Conservation (phyloP, 2,888 invertebrate genomes). For the Cerceris rybyensis region DNA sequence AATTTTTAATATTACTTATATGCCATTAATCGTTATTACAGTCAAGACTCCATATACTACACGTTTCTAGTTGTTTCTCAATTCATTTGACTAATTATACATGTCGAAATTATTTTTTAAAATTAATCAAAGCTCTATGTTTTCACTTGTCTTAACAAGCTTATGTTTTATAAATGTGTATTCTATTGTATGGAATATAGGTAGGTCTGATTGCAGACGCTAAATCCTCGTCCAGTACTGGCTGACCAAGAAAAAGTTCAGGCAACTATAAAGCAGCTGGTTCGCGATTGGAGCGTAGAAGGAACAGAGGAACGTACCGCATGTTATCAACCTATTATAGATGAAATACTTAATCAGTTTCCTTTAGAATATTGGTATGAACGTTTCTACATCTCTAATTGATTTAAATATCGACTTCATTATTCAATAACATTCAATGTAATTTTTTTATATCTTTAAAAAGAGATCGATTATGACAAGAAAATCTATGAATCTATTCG, state of each 20-base stretch:
- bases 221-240: conserved; percentile 77
- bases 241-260: conserved; percentile 91
- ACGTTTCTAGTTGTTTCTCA: neutral
- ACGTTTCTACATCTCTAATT: neutral
- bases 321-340: conserved; percentile 95
- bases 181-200: conserved; percentile 73
- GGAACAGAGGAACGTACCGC: conserved; percentile 92
- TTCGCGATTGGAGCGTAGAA: conserved; percentile 97
- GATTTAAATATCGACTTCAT: neutral
- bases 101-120: conserved; percentile 11
- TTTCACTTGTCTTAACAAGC: conserved; percentile 47
- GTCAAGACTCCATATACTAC: neutral
- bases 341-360: conserved; percentile 89
- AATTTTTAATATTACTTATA: too few relatives aligned
- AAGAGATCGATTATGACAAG: neutral
- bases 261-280: conserved; percentile 96
- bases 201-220: conserved; percentile 76
- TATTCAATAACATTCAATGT: too few relatives aligned
- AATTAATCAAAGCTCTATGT: conserved; percentile 30
- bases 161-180: conserved; percentile 56
- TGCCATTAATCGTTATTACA: neutral
- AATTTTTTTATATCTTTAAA: too few relatives aligned
- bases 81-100: neutral
- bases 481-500: conserved; percentile 3
- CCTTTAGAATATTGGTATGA: conserved; percentile 85